Conservation (phyloP, 2,797 vertebrate species). For the Decapterus maruadsi region DNA sequence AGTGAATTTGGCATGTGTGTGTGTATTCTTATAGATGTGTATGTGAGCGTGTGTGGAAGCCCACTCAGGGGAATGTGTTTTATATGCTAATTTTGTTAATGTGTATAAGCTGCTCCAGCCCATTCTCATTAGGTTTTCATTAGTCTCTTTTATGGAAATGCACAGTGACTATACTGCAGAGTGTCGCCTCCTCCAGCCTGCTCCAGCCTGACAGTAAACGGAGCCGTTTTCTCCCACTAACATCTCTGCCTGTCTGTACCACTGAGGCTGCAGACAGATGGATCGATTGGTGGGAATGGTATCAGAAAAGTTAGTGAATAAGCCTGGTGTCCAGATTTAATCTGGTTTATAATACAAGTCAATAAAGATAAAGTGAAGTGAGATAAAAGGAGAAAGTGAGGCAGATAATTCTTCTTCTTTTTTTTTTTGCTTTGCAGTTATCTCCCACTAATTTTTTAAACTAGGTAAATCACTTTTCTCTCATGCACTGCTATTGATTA, state of each 20-base stretch:
- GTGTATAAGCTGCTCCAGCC: conserved; percentile 79
- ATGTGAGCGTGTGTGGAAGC: conserved; percentile 33
- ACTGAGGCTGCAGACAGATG: background rate
- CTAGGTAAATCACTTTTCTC: background rate
- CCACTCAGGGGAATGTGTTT: conserved; percentile 74
- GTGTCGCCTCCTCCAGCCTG: conserved; percentile 21
- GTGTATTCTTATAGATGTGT: conserved; percentile 19
- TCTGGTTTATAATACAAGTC: conserved; percentile 17
- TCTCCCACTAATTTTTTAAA: background rate
- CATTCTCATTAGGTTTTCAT: conserved; percentile 86
- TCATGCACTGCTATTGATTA: conserved; percentile 15
- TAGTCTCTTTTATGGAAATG: conserved; percentile 80
- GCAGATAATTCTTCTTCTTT: background rate
- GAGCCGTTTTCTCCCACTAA: conserved; percentile 38
- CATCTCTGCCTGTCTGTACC: conserved; percentile 16
- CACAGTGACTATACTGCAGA: conserved; percentile 60
- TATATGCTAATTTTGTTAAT: conserved; percentile 85
- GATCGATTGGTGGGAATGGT: conserved; percentile 18
- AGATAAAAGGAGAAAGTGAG: background rate
- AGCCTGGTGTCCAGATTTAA: conserved; percentile 19
- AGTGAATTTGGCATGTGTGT: conserved; percentile 28
- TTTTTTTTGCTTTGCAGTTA: background rate
- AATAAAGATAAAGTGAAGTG: conserved; percentile 14
- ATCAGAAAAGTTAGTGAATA: conserved; percentile 13
- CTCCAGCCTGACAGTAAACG: conserved; percentile 42